Evolutionary conservation across 2,888 invertebrate species (phyloP).

Genomic region (Pachymerium ferrugineum): DNA sequence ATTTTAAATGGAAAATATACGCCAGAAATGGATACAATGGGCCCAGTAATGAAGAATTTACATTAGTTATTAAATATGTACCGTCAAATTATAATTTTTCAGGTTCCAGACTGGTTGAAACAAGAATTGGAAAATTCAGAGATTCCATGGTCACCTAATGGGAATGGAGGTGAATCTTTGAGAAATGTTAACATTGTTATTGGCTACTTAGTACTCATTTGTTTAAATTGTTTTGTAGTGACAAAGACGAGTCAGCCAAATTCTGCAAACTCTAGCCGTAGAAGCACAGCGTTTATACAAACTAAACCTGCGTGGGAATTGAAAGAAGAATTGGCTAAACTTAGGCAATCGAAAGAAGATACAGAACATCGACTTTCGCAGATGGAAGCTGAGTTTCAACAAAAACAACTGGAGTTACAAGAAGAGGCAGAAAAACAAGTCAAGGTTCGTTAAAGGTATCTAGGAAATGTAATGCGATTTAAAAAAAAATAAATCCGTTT

Average conservation of each 20-base stretch:
- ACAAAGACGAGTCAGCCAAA: neutral
- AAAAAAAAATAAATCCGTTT: neutral
- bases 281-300: neutral
- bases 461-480: neutral
- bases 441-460: neutral
- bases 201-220: neutral
- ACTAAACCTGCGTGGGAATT: neutral
- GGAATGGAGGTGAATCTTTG: neutral
- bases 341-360: neutral
- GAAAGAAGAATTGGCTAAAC: neutral
- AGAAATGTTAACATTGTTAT: neutral
- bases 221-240: neutral
- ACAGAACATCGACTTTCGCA: conserved; percentile 1
- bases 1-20: neutral
- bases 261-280: neutral
- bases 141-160: conserved; percentile 33
- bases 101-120: conserved; percentile 50
- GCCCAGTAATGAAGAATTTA: conserved; percentile 31
- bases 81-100: neutral
- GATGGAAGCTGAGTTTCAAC: conserved; percentile 27
- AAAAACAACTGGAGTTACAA: conserved; percentile 31
- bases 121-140: conserved; percentile 46
- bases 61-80: neutral
- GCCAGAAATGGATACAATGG: conserved; percentile 36
- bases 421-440: conserved; percentile 29